These are phyloP conservation scores for Orestias chungarensis DNA, from an alignment of 2,797 vertebrate genomes.

Conservation along the genomic window DNA sequence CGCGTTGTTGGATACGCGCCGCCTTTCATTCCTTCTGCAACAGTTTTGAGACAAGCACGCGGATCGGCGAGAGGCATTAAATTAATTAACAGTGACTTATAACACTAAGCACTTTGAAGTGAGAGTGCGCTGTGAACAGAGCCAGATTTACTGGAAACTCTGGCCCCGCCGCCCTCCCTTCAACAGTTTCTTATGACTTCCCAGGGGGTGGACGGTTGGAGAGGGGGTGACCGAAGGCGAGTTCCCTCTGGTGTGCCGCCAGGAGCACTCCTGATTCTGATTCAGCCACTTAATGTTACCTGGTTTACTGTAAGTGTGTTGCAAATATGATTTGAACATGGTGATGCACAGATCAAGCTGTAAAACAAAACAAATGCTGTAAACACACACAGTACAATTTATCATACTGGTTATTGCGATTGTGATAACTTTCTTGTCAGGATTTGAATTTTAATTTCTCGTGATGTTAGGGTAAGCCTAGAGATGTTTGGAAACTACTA, in stretches of 20 bases:
- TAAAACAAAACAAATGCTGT: background rate
- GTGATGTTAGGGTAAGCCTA: too few relatives aligned
- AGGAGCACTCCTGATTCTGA: slow-evolving; percentile 38
- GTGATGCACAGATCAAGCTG: background rate
- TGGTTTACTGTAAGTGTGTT: background rate
- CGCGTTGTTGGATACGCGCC: slow-evolving; percentile 28
- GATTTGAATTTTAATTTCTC: too few relatives aligned
- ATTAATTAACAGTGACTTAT: slow-evolving; percentile 86
- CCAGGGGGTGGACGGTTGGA: slow-evolving; percentile 57
- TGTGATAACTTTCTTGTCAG: too few relatives aligned
- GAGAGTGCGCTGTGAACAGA: slow-evolving; percentile 64
- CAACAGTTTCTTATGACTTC: slow-evolving; percentile 70
- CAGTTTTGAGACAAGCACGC: slow-evolving; percentile 57
- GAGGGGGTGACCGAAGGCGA: slow-evolving; percentile 46
- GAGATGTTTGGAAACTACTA: too few relatives aligned
- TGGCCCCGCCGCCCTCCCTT: slow-evolving; percentile 67
- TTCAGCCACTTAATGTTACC: slow-evolving; percentile 6
- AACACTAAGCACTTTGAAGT: slow-evolving; percentile 81
- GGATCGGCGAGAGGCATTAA: slow-evolving; percentile 76
- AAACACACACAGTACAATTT: background rate
- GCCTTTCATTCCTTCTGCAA: slow-evolving; percentile 31
- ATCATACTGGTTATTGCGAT: too few relatives aligned
- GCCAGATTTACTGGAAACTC: slow-evolving; percentile 79
- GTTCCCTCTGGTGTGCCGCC: slow-evolving; percentile 69
- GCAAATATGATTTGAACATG: background rate